Evolutionary conservation across 2,113 vertebrate species (phyloP).

Genomic region (Nibea coibor): DNA sequence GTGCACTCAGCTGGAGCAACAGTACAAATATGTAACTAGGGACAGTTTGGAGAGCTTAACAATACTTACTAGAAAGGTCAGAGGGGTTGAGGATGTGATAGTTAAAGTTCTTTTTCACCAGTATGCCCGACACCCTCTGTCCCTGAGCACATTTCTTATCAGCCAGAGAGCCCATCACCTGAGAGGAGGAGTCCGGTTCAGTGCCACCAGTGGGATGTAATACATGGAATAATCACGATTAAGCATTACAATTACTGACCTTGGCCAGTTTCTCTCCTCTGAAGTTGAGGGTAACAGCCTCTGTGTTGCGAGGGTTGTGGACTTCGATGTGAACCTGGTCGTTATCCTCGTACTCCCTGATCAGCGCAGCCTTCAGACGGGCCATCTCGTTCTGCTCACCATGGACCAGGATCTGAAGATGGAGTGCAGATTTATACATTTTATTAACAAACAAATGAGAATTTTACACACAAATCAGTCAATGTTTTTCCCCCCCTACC

Average conservation of each 20-base stretch:
- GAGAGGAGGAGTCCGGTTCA: neutral
- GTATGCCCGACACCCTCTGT: slow-evolving; percentile 95
- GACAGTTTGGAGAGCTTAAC: neutral
- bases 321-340: slow-evolving; percentile 98
- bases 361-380: slow-evolving; percentile 94
- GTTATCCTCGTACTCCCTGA: slow-evolving; percentile 97
- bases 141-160: slow-evolving; percentile 95
- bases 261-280: slow-evolving; percentile 98
- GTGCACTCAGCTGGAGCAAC: neutral
- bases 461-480: slow-evolving; percentile 15
- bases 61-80: slow-evolving; percentile 93
- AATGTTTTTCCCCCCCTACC: slow-evolving; percentile 72
- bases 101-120: slow-evolving; percentile 99
- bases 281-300: slow-evolving; percentile 97
- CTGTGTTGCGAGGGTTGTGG: slow-evolving; percentile 98
- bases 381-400: slow-evolving; percentile 99
- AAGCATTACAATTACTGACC: slow-evolving; percentile 76
- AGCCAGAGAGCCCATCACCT: slow-evolving; percentile 98
- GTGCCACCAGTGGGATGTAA: neutral
- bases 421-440: neutral
- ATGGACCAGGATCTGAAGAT: slow-evolving; percentile 89
- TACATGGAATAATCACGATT: neutral
- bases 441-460: neutral
- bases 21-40: neutral
- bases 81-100: slow-evolving; percentile 98